Evolutionary conservation across 2,113 vertebrate species (phyloP).

Genomic region (Microtus oregoni): DNA sequence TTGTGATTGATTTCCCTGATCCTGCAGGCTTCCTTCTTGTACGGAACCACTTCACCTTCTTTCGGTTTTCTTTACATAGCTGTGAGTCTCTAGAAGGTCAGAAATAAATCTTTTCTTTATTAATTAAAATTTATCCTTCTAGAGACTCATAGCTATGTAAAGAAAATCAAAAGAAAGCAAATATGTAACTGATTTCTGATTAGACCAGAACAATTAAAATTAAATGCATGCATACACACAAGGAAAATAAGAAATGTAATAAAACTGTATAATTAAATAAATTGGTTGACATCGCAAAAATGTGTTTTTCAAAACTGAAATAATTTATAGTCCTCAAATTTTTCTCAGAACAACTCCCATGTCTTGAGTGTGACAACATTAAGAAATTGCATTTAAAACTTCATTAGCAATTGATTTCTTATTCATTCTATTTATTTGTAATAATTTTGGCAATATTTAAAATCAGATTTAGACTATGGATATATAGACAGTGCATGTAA

Average conservation of each 20-base stretch:
- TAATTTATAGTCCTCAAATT: not conserved
- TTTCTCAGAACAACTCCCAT: not conserved
- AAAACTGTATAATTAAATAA: not conserved
- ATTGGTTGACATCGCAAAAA: not conserved
- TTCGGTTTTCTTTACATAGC: not conserved
- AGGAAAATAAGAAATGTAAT: not conserved
- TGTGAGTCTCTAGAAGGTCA: not conserved
- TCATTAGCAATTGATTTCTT: not conserved
- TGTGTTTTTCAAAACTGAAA: not conserved
- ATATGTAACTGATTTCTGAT: not conserved
- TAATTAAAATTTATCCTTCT: not conserved
- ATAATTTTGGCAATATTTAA: not conserved
- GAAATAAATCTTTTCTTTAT: not conserved
- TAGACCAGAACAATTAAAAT: not conserved
- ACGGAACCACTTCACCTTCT: not conserved
- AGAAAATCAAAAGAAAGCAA: not conserved
- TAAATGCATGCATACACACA: not conserved
- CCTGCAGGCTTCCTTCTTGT: no score
- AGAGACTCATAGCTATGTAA: not conserved
- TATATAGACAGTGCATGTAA: not conserved
- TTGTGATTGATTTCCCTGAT: no score
- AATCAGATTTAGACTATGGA: not conserved
- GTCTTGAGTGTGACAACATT: not conserved
- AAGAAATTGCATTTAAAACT: not conserved
- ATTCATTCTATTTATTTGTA: not conserved